Conservation (phyloP, 2,888 invertebrate genomes). For the Eristalis pertinax region DNA sequence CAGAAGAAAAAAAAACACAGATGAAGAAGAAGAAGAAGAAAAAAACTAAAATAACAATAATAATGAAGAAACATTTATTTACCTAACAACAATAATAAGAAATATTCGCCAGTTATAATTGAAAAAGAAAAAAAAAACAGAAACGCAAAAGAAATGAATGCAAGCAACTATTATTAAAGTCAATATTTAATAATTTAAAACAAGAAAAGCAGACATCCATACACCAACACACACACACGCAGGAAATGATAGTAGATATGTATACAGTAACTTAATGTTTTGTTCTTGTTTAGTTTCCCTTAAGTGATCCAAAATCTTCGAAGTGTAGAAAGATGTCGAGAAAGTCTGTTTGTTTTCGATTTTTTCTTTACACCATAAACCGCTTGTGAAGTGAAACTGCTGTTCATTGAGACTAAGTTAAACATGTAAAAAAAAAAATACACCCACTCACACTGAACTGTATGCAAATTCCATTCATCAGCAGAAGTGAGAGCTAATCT, state of each 20-base stretch:
- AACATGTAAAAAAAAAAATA: background rate
- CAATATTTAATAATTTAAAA: slow-evolving; percentile 75
- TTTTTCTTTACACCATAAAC: background rate
- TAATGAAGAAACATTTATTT: slow-evolving; percentile 31
- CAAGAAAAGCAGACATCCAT: slow-evolving; percentile 65
- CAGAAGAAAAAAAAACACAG: slow-evolving; percentile 29
- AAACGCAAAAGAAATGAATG: slow-evolving; percentile 10
- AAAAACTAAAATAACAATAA: slow-evolving; percentile 20
- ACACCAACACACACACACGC: slow-evolving; percentile 56
- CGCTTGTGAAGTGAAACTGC: background rate
- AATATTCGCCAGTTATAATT: slow-evolving; percentile 69
- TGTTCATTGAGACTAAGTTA: background rate
- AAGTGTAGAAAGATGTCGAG: background rate
- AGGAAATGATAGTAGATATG: slow-evolving; percentile 73
- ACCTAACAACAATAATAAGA: slow-evolving; percentile 61
- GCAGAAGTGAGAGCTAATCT: too few relatives aligned
- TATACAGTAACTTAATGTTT: slow-evolving; percentile 37
- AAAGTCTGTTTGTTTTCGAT: background rate
- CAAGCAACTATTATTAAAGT: slow-evolving; percentile 59
- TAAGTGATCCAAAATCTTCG: background rate
- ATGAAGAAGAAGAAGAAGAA: background rate
- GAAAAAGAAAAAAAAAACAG: slow-evolving; percentile 35
- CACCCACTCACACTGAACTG: background rate
- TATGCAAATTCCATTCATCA: too few relatives aligned
- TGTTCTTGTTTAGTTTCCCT: background rate